Percentiles rank a stretch among this genome's conserved stretches.
Conservation (phyloP, 2,797 vertebrate species). For the Acanthopagrus latus region DNA sequence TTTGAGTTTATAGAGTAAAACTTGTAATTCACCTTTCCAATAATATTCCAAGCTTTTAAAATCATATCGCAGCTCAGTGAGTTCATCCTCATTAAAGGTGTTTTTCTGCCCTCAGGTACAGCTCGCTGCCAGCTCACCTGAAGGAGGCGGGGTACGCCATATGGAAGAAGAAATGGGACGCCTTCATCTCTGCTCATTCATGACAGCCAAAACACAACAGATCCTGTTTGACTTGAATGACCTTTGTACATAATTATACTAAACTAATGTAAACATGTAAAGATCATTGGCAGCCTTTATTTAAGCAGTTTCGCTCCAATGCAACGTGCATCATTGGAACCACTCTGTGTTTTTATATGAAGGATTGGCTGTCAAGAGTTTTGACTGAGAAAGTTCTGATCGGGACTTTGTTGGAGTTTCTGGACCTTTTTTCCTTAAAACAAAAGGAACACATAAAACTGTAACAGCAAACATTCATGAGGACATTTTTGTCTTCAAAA, state of each 20-base stretch:
- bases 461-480: neutral
- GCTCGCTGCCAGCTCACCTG: constrained; percentile 82
- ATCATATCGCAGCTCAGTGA: neutral
- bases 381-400: neutral
- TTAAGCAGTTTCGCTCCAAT: neutral
- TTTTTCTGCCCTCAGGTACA: constrained; percentile 86
- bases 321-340: neutral
- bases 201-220: constrained; percentile 22
- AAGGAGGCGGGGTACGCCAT: constrained; percentile 78
- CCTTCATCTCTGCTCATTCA: constrained; percentile 82
- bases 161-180: constrained; percentile 91
- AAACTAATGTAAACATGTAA: neutral
- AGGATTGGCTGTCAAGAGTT: neutral
- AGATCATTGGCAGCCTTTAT: neutral
- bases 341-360: neutral
- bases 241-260: neutral
- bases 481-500: neutral
- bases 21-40: neutral
- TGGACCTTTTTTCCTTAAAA: neutral
- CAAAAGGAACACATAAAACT: neutral
- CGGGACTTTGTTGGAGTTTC: neutral
- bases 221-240: constrained; percentile 52
- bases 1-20: neutral
- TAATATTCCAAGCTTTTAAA: neutral
- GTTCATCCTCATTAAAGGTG: neutral